Conservation (phyloP, 2,888 invertebrate species). For the Herminia tarsipennalis region DNA sequence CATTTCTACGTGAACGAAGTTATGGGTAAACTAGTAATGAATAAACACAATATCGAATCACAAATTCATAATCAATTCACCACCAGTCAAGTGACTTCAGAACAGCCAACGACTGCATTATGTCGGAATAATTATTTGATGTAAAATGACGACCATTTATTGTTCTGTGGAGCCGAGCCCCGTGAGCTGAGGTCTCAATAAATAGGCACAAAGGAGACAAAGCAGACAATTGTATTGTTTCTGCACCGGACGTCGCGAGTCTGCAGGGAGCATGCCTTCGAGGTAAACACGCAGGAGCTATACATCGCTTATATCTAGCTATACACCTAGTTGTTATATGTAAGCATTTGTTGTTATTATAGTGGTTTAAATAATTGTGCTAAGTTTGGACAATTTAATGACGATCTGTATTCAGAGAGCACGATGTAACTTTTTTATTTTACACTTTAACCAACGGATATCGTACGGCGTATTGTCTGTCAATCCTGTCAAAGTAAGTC, state of each 20-base stretch:
- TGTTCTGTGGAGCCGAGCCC: slow-evolving; percentile 34
- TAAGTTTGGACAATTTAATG: too few species aligned
- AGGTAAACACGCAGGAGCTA: background rate
- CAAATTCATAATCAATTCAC: slow-evolving; percentile 24
- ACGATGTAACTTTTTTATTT: too few species aligned
- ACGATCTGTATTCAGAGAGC: too few species aligned
- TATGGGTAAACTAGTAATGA: too few species aligned
- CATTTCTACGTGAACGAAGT: too few species aligned
- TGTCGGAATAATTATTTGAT: slow-evolving; percentile 39
- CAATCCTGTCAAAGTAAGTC: too few species aligned
- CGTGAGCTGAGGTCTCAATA: slow-evolving; percentile 56
- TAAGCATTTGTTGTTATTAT: too few species aligned
- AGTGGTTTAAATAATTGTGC: too few species aligned
- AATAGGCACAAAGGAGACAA: slow-evolving; percentile 73
- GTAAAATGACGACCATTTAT: slow-evolving; percentile 44
- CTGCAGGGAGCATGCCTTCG: slow-evolving; percentile 1
- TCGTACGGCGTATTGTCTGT: too few species aligned
- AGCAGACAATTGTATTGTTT: slow-evolving; percentile 56
- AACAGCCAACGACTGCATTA: slow-evolving; percentile 41
- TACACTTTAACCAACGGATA: too few species aligned
- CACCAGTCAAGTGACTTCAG: slow-evolving; percentile 39
- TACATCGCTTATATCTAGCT: background rate
- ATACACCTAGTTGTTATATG: too few species aligned
- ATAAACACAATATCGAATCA: background rate
- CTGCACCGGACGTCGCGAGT: slow-evolving; percentile 41